Base-by-base conservation (phyloP, 2,888 invertebrate genomes). In the Brachylomia viminalis region DNA sequence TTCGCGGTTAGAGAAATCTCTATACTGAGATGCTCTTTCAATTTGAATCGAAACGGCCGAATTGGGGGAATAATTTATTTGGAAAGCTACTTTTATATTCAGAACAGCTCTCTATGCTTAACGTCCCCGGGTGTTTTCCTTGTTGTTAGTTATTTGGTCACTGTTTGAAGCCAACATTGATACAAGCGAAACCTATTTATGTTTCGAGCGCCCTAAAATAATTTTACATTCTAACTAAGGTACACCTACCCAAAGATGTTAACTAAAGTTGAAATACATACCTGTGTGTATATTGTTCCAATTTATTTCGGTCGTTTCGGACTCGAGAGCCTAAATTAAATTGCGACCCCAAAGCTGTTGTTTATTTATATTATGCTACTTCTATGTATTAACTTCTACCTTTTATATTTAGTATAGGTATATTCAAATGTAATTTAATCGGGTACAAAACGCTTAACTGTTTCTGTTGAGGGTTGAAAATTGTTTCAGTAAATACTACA, bases 11-110 rank as follows among this genome's bases (percentile, higher is more conserved):
- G 93, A 95, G 90, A 95, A 95, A 95, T 95, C 94, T 95, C 92
- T 94, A 94, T 95, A 94, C 92, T 93, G 92, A 92, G 93, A 94
- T 94, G 93, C 92, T 95, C 94, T 96, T 95, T 95, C 95, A 95
- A 95, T 96, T 95, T 94, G 94, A 95, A 95, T 95, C 92, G 95
- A 94, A 95, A 95, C 94, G 94, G 93, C 92, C 93, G 95, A 94
- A 94, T 95, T 92, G 93, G 93, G 90, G 93, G 92, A 93, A 95
- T 95, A 94, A 95, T 95, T 95, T 95, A 95, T 96, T 94, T 94
- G 91, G 90, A 91, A 92, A 91, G 92, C 92, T 92, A 92, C 93
- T 94, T 94, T 95, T 95, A 95, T 92, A 92, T 93, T 92, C 91
- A 88, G 91, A 91, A 91, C 91, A 89, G 90, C 89, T 90, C 89